Percentiles rank a stretch among this genome's conserved stretches.
These are phyloP conservation scores for Antedon mediterranea DNA, from an alignment of 53 echinoderm and acorn worm genomes.

Conservation along the genomic window DNA sequence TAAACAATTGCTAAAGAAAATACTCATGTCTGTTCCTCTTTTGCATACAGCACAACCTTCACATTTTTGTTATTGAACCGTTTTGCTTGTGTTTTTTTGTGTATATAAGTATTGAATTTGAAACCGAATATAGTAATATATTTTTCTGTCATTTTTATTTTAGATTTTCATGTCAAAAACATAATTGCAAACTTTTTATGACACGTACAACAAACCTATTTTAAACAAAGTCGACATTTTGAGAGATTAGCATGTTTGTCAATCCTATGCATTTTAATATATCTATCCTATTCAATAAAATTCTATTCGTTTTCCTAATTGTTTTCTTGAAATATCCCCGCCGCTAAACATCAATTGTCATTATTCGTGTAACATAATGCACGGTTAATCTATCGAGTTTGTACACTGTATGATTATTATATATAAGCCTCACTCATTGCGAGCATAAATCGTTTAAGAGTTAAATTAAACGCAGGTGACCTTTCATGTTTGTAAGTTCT, in stretches of 20 bases:
- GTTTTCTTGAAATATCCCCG: background rate
- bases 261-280: background rate
- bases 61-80: too few species aligned
- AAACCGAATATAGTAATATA: background rate
- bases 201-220: background rate
- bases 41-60: too few species aligned
- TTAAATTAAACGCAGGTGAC: too few species aligned
- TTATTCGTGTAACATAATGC: background rate
- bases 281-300: background rate
- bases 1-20: too few species aligned
- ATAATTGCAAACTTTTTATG: background rate
- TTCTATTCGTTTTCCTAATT: background rate
- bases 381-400: background rate
- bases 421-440: too few species aligned
- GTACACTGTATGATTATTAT: too few species aligned
- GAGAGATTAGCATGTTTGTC: background rate
- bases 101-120: too few species aligned
- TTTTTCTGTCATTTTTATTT: background rate
- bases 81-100: too few species aligned
- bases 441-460: too few species aligned
- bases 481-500: too few species aligned
- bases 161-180: background rate
- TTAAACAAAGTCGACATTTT: background rate
- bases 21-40: too few species aligned
- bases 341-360: background rate